Evolutionary conservation across 2,888 invertebrate species (phyloP).

Genomic region (Phalera bucephala): DNA sequence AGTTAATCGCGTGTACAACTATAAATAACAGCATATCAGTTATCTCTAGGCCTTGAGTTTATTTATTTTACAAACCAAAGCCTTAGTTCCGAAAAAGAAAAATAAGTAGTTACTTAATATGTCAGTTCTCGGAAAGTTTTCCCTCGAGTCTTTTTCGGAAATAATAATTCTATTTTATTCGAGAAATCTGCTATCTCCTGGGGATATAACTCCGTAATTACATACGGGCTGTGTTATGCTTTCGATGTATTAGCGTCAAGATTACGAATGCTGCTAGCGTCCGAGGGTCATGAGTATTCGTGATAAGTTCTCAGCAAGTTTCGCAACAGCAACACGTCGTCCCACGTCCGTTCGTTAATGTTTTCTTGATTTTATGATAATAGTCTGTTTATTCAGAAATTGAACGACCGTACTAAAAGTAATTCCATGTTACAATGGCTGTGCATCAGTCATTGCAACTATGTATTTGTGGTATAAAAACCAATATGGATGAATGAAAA

Average conservation of each 20-base stretch:
- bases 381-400: too few species aligned
- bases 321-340: slow-evolving; percentile 48
- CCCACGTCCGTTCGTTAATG: slow-evolving; percentile 49
- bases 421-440: background rate
- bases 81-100: slow-evolving; percentile 29
- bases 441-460: background rate
- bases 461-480: background rate
- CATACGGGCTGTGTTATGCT: slow-evolving; percentile 30
- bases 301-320: slow-evolving; percentile 48
- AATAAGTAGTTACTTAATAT: slow-evolving; percentile 10
- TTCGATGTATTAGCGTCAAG: slow-evolving; percentile 50
- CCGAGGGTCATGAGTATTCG: slow-evolving; percentile 54
- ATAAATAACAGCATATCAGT: slow-evolving; percentile 53
- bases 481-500: slow-evolving; percentile 12
- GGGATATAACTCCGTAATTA: slow-evolving; percentile 29
- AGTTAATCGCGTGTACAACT: slow-evolving; percentile 53
- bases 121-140: slow-evolving; percentile 12
- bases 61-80: slow-evolving; percentile 12
- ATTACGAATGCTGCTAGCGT: slow-evolving; percentile 56
- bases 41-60: slow-evolving; percentile 38
- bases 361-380: slow-evolving; percentile 28
- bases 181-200: slow-evolving; percentile 16
- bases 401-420: slow-evolving; percentile 3
- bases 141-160: slow-evolving; percentile 7
- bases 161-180: slow-evolving; percentile 17